Percentiles rank a stretch among this genome's conserved stretches.
These are phyloP conservation scores for Tipula unca DNA, from an alignment of 2,888 invertebrate species.

Conservation along the genomic window DNA sequence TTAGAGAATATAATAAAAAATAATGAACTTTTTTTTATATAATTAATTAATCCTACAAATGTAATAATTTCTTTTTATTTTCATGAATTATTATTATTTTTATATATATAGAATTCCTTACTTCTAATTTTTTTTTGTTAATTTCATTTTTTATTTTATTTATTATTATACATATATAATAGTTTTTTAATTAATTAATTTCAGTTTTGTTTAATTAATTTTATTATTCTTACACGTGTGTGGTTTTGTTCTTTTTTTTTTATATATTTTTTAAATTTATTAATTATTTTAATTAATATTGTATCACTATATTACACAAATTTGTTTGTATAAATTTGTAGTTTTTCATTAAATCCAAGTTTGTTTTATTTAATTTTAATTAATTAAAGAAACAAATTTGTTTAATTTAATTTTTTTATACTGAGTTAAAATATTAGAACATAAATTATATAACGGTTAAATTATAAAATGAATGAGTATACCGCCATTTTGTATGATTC, in stretches of 20 bases:
- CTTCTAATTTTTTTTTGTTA: background rate
- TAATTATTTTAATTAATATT: background rate
- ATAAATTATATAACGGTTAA: background rate
- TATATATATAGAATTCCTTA: background rate
- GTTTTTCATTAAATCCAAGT: background rate
- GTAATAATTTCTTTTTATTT: background rate
- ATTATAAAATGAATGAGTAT: background rate
- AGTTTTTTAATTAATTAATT: background rate
- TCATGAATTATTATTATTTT: background rate
- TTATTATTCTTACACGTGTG: background rate
- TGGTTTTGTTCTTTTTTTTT: background rate
- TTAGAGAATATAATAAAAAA: background rate
- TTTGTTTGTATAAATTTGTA: background rate
- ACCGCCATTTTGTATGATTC: background rate
- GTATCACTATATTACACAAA: background rate
- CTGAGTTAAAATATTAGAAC: background rate
- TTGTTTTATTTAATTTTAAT: background rate
- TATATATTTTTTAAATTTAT: background rate
- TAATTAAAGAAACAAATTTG: background rate
- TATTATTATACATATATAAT: background rate
- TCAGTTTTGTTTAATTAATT: background rate
- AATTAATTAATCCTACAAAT: background rate
- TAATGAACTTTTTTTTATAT: background rate
- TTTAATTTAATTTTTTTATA: background rate
- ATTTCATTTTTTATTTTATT: background rate